Percentiles rank a stretch among this genome's conserved stretches.
Conservation (phyloP, 2,888 invertebrate genomes). For the Fissipunctia ypsillon region DNA sequence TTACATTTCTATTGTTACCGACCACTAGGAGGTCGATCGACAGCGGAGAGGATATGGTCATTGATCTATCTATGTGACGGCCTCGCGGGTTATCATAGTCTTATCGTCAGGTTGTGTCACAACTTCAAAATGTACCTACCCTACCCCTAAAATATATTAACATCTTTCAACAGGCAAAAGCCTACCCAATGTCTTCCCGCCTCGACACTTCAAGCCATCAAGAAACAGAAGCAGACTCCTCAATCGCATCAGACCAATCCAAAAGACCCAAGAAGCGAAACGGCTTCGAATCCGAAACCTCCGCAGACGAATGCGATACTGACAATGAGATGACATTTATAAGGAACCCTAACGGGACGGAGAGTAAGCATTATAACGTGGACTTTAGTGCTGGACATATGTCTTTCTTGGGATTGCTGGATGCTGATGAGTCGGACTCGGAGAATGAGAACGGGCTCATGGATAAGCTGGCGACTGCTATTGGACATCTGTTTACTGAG, state of each 20-base stretch:
- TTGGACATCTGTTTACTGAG: conserved; percentile 94
- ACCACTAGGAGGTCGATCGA: too few relatives aligned
- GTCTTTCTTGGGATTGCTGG: conserved; percentile 87
- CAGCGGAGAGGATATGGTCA: too few relatives aligned
- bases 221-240: conserved; percentile 74
- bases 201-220: conserved; percentile 76
- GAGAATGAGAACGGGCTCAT: conserved; percentile 93
- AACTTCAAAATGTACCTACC: neutral
- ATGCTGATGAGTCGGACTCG: conserved; percentile 93
- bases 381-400: conserved; percentile 87
- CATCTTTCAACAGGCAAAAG: conserved; percentile 84
- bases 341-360: conserved; percentile 81
- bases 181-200: conserved; percentile 89
- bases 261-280: conserved; percentile 80
- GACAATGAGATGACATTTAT: conserved; percentile 92
- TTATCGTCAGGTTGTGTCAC: neutral
- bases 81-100: neutral
- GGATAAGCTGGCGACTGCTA: conserved; percentile 93
- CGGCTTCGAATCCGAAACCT: conserved; percentile 90
- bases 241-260: conserved; percentile 69
- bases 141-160: neutral
- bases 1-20: too few relatives aligned
- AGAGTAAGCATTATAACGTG: conserved; percentile 78
- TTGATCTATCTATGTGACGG: neutral
- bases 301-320: conserved; percentile 91